phyloP scores from a whole-genome alignment of 2,797 vertebrate genomes.

The Gastrophryne carolinensis region DNA sequence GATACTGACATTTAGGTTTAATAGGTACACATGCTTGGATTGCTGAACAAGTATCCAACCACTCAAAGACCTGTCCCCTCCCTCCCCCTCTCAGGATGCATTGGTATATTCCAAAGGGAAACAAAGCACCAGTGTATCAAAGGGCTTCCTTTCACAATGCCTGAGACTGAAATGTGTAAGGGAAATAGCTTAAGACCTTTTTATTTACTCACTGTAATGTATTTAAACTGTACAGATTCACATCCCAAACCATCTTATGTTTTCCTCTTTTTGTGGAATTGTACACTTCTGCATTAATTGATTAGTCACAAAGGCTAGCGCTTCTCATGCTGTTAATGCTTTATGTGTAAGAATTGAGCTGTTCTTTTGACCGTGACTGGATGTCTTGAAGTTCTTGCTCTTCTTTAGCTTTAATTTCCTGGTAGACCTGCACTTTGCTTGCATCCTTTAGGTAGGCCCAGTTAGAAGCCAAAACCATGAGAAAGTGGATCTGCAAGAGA shows the following conservation, averaged over 20 bases:
- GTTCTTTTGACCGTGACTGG: slow-evolving; percentile 98
- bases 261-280: slow-evolving; percentile 27
- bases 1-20: not conserved
- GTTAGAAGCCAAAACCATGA: slow-evolving; percentile 99
- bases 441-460: slow-evolving; percentile 99
- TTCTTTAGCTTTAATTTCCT: slow-evolving; percentile 98
- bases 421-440: slow-evolving; percentile 98
- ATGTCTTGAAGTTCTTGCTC: slow-evolving; percentile 98
- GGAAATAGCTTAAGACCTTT: not conserved
- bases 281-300: slow-evolving; percentile 76
- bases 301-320: slow-evolving; percentile 77
- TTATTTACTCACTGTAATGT: slow-evolving; percentile 62
- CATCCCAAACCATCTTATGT: slow-evolving; percentile 76
- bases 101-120: not conserved
- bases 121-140: slow-evolving; percentile 54
- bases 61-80: not conserved
- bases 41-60: not conserved
- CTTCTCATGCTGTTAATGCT: slow-evolving; percentile 72
- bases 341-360: slow-evolving; percentile 99
- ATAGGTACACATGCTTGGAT: not conserved
- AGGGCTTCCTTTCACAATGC: slow-evolving; percentile 77
- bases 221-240: slow-evolving; percentile 63
- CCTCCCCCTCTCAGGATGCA: not conserved
- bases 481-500: slow-evolving; percentile 99
- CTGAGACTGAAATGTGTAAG: slow-evolving; percentile 56